Evolutionary conservation across 2,797 vertebrate species (phyloP).

Genomic region (Otolemur crassicaudatus): DNA sequence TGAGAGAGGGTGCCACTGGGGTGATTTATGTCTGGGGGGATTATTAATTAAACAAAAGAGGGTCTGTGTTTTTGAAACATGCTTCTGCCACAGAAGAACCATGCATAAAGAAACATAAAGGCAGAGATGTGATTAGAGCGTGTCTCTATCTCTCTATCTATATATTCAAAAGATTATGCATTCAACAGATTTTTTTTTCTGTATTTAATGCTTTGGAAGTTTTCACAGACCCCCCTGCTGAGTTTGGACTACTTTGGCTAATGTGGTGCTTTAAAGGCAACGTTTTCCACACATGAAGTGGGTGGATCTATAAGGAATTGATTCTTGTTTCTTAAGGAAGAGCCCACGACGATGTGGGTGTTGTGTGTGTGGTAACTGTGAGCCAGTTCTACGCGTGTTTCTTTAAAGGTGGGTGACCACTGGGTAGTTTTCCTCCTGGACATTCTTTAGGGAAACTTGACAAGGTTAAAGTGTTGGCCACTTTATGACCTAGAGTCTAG

Average conservation of each 20-base stretch:
- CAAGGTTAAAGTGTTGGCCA: no score
- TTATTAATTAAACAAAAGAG: constrained; percentile 86
- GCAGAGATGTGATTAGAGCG: constrained; percentile 67
- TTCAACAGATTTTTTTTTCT: constrained; percentile 16
- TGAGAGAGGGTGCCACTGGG: constrained; percentile 74
- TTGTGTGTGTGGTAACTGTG: not conserved
- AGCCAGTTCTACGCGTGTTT: not conserved
- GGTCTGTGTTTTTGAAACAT: constrained; percentile 82
- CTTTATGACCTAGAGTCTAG: no score
- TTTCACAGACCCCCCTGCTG: constrained; percentile 48
- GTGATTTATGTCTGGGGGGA: constrained; percentile 83
- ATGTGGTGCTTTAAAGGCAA: not conserved
- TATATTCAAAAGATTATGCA: constrained; percentile 63
- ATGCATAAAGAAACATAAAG: constrained; percentile 59
- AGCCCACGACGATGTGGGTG: rapidly evolving
- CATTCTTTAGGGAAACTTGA: not conserved
- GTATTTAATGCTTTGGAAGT: constrained; percentile 25
- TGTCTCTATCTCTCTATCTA: constrained; percentile 47
- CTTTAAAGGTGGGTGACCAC: not conserved
- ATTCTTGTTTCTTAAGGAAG: not conserved
- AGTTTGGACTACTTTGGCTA: constrained; percentile 54
- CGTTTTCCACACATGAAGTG: not conserved
- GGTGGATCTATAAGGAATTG: not conserved
- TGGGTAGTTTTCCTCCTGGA: not conserved
- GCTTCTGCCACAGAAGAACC: constrained; percentile 70